A percentile compares a stretch with the other conserved stretches of the same genome.
phyloP scores from a whole-genome alignment of 2,113 vertebrate genomes.

The Hyla sarda region DNA sequence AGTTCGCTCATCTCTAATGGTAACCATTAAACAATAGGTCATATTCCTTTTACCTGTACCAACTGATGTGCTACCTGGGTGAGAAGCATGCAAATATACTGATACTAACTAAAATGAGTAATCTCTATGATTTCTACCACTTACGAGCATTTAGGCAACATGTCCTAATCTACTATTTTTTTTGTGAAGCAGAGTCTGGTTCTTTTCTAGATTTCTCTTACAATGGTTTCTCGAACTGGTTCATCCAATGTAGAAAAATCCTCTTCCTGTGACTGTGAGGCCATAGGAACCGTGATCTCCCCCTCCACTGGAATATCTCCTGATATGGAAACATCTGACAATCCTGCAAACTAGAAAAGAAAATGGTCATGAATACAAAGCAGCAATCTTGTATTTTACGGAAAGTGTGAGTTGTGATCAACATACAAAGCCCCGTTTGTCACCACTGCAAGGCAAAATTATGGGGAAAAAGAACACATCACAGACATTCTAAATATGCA shows the following conservation, averaged over 20 bases:
- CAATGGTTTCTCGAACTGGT: constrained; percentile 90
- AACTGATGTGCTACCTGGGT: no score
- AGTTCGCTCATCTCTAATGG: no score
- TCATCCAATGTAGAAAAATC: constrained; percentile 92
- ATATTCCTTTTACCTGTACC: no score
- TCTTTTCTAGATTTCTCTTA: constrained; percentile 65
- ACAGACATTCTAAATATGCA: no score
- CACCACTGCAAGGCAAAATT: not conserved
- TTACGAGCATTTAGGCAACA: no score
- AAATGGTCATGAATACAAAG: not conserved
- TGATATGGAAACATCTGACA: constrained; percentile 89
- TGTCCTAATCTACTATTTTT: no score
- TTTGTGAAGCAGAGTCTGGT: not conserved
- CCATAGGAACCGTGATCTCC: constrained; percentile 87
- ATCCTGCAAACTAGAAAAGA: constrained; percentile 82
- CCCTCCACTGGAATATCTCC: constrained; percentile 92
- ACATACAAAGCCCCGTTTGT: not conserved
- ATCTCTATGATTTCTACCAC: no score
- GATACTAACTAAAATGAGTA: no score
- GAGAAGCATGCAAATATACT: no score
- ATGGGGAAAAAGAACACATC: no score
- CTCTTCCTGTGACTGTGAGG: constrained; percentile 76
- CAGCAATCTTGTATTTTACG: not conserved
- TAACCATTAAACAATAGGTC: no score
- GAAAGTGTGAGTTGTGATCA: not conserved